Conservation (phyloP, 2,113 vertebrate genomes). For the Herpailurus yagouaroundi region DNA sequence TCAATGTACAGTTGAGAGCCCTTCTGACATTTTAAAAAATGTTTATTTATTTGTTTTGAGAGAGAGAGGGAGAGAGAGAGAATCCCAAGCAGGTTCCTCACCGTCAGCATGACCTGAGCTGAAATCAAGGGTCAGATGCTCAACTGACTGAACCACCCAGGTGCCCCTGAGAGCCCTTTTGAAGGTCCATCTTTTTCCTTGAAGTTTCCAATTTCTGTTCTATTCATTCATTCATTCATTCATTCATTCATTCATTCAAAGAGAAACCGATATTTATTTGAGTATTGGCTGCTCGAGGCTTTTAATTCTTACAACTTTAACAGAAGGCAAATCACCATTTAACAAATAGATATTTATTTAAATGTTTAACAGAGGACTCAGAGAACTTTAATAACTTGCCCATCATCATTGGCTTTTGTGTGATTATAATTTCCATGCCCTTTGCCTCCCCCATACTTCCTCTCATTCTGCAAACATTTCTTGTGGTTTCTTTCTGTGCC, state of each 20-base stretch:
- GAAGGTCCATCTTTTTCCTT: constrained; percentile 39
- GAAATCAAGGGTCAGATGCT: no score
- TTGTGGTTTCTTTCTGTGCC: not conserved
- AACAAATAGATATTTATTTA: constrained; percentile 12
- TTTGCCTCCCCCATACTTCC: not conserved
- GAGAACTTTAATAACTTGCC: not conserved
- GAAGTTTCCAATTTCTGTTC: constrained; percentile 37
- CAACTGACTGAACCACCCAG: no score
- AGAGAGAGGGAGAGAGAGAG: no score
- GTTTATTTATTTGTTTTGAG: no score
- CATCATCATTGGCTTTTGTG: constrained; percentile 1
- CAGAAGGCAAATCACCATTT: constrained; percentile 7
- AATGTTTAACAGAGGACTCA: not conserved
- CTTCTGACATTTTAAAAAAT: not conserved
- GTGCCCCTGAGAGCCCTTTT: not conserved
- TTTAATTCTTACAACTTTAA: not conserved
- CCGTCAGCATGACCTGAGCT: no score
- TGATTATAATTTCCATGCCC: not conserved
- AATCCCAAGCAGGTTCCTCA: no score
- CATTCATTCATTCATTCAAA: not conserved
- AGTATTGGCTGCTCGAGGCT: not conserved
- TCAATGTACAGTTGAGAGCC: not conserved
- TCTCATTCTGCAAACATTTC: constrained; percentile 10
- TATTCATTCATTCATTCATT: not conserved
- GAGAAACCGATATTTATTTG: constrained; percentile 8